Evolutionary conservation across 2,113 vertebrate species (phyloP), one percentile per base, ranked within the genome.

Genomic region (Rhinolophus sinicus): DNA sequence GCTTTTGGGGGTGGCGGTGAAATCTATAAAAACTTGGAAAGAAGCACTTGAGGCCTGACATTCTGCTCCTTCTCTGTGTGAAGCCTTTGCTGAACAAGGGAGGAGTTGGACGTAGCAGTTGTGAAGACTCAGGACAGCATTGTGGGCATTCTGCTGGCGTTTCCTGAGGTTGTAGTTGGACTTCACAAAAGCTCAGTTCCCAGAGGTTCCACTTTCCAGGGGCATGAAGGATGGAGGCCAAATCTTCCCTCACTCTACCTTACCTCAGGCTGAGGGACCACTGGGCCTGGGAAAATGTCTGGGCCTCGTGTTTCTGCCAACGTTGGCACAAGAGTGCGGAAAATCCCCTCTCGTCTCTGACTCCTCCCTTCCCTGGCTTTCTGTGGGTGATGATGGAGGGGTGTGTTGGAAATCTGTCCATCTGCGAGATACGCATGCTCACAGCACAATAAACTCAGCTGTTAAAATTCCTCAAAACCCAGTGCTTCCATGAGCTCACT

Each of bases 401-500:
- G 21, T 4, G 1, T 44, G 38, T 44, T 81, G 60, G 78, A 56
- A 54, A 1, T 3, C 33, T 60, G 70, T 69, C 56, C 24, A 8
- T 8, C 4, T 15, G 22, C 62, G 88, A 56, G 19, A 19, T 62
- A 15, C n/a, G 15, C 28, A 22, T 22, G 3, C 52, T 84, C 54
- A 30, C 62, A 72, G 54, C 5, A 6, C 1, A 3, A 24, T 54
- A 28, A 69, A 50, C 40, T 73, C 76, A 72, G 56, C 14, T 35
- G 13, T 93, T 75, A 44, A 26, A 64, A 72, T 16, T 77, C 87
- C 52, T 96, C 24, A 38, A 93, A 88, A 64, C 50, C 2, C n/a
- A 93, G 35, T 35, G 50, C 15, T 81, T 28, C 35, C 24, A 21
- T 47, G 50, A 93, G 22, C 52, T 38, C 75, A 52, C 0, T 14